Conservation (phyloP, 1,140 invertebrate species). For the Listronotus oregonensis region DNA sequence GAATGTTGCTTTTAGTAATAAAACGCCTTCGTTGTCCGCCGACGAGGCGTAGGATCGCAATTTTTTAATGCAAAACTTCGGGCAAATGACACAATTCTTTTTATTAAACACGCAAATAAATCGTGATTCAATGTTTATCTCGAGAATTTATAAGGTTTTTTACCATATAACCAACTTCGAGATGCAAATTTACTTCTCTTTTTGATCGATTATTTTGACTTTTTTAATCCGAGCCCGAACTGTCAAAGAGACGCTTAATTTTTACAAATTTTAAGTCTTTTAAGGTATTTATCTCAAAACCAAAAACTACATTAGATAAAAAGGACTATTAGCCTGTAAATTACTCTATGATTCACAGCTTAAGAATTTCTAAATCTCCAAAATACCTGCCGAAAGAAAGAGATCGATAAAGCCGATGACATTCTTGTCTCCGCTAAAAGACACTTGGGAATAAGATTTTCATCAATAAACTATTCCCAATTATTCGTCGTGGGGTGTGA, state of each 20-base stretch:
- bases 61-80: background rate
- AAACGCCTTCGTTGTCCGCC: slow-evolving; percentile 16
- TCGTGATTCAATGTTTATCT: background rate
- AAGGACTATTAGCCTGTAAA: background rate
- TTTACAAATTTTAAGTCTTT: background rate
- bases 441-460: slow-evolving; percentile 1
- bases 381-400: background rate
- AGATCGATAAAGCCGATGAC: slow-evolving; percentile 31
- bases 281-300: too few species aligned
- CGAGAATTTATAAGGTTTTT: background rate
- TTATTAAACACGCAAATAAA: background rate
- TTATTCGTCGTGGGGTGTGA: background rate
- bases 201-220: slow-evolving; percentile 30
- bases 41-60: slow-evolving; percentile 5
- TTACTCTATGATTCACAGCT: slow-evolving; percentile 7
- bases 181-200: background rate
- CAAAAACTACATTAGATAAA: too few species aligned
- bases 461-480: slow-evolving; percentile 2
- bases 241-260: slow-evolving; percentile 3
- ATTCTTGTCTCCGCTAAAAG: slow-evolving; percentile 5
- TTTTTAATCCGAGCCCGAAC: slow-evolving; percentile 2
- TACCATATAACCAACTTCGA: slow-evolving; percentile 1
- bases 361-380: slow-evolving; percentile 2
- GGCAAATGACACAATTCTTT: background rate
- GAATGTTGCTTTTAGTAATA: slow-evolving; percentile 16